Conservation (phyloP, 2,113 vertebrate genomes). For the Tylochromis polylepis region DNA sequence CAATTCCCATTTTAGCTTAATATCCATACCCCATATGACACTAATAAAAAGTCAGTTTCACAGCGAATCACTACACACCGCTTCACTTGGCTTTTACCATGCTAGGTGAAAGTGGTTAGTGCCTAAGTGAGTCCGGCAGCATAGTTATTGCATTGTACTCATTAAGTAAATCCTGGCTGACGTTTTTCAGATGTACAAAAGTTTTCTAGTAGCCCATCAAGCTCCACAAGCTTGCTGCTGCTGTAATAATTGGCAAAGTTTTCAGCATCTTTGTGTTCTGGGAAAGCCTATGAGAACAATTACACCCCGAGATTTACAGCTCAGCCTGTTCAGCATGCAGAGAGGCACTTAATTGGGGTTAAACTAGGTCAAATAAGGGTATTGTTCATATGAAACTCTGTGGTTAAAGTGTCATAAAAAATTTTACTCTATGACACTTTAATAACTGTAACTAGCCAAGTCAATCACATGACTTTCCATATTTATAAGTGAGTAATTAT, state of each 20-base stretch:
- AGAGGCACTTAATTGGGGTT: background rate
- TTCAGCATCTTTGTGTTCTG: background rate
- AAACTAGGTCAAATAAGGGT: background rate
- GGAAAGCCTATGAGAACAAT: background rate
- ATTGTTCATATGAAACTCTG: background rate
- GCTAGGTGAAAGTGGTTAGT: background rate
- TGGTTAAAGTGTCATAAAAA: background rate
- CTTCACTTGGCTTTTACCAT: conserved; percentile 9
- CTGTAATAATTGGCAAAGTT: conserved; percentile 7
- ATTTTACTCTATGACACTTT: background rate
- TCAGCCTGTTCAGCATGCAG: background rate
- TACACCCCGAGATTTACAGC: background rate
- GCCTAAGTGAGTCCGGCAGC: background rate
- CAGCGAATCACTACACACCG: conserved; percentile 21
- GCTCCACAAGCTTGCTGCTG: background rate
- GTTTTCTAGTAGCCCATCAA: background rate
- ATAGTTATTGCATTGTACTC: background rate
- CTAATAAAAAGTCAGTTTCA: conserved; percentile 48
- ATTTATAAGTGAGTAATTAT: background rate
- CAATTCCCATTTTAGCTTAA: conserved; percentile 41
- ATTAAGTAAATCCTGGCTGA: conserved; percentile 3
- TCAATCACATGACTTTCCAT: background rate
- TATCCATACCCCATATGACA: background rate
- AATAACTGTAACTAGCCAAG: background rate
- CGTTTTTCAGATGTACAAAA: background rate